Evolutionary conservation across 2,113 vertebrate species (phyloP).

Genomic region (Cyprinodon tularosa): DNA sequence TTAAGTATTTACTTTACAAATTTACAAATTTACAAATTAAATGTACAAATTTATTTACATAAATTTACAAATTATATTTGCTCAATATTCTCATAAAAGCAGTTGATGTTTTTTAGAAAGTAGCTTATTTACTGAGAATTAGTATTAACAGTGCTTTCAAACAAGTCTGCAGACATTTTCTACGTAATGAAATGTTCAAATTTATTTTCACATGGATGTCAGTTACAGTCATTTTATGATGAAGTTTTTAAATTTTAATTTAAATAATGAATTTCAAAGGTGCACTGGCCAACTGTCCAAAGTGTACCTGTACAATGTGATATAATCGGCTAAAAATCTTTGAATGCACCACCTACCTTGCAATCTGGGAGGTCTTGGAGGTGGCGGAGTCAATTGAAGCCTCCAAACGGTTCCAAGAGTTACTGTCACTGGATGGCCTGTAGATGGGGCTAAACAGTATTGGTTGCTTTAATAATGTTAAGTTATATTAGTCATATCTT

Average conservation of each 20-base stretch:
- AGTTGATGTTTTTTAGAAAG: no score
- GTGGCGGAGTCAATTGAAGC: not conserved
- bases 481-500: not conserved
- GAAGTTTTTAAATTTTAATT: no score
- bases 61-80: no score
- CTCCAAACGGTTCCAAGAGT: not conserved
- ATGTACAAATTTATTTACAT: no score
- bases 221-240: not conserved
- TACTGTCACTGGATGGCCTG: conserved; percentile 5
- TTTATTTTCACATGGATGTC: not conserved
- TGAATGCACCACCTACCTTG: not conserved
- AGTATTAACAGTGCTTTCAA: not conserved
- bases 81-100: no score
- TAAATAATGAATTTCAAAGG: not conserved
- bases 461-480: not conserved
- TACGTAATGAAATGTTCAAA: not conserved
- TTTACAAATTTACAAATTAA: no score
- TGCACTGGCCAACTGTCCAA: not conserved
- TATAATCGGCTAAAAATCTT: not conserved
- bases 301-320: not conserved
- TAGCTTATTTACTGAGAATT: not conserved
- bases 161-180: not conserved
- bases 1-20: no score
- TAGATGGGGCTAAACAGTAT: not conserved
- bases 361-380: not conserved